Percentiles rank a stretch among this genome's conserved stretches.
phyloP scores from a whole-genome alignment of 2,113 vertebrate species.

The Cebus imitator region DNA sequence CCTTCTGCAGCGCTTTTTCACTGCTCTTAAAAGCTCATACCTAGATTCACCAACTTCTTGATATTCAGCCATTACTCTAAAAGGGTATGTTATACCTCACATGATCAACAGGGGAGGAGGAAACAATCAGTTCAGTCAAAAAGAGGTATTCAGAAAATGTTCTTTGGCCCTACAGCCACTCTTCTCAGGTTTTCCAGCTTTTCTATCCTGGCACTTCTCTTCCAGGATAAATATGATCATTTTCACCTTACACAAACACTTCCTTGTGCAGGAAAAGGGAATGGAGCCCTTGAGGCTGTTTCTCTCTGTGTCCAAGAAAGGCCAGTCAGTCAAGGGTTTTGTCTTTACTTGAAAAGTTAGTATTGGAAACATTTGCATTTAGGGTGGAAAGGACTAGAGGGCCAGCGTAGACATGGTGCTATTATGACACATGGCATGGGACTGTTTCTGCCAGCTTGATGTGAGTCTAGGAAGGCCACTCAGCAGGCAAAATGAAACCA shows the following conservation, averaged over 20 bases:
- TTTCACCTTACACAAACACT: constrained; percentile 61
- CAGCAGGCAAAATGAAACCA: background rate
- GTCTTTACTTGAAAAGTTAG: background rate
- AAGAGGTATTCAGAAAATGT: constrained; percentile 60
- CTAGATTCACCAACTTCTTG: background rate
- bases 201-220: constrained; percentile 36
- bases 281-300: background rate
- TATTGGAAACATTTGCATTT: background rate
- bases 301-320: constrained; percentile 29
- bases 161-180: constrained; percentile 43
- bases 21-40: background rate
- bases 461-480: background rate
- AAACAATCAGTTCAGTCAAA: constrained; percentile 31
- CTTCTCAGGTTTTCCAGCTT: constrained; percentile 55
- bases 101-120: background rate
- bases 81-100: constrained; percentile 15
- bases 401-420: background rate
- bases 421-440: rapidly evolving
- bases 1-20: background rate
- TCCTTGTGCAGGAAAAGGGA: constrained; percentile 60
- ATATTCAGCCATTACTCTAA: background rate
- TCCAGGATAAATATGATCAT: constrained; percentile 41
- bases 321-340: background rate
- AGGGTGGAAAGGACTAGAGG: background rate
- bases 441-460: background rate